A percentile compares a stretch with the other conserved stretches of the same genome.
Evolutionary conservation across 2,797 vertebrate species (phyloP).

Genomic region (Octomys mimax): DNA sequence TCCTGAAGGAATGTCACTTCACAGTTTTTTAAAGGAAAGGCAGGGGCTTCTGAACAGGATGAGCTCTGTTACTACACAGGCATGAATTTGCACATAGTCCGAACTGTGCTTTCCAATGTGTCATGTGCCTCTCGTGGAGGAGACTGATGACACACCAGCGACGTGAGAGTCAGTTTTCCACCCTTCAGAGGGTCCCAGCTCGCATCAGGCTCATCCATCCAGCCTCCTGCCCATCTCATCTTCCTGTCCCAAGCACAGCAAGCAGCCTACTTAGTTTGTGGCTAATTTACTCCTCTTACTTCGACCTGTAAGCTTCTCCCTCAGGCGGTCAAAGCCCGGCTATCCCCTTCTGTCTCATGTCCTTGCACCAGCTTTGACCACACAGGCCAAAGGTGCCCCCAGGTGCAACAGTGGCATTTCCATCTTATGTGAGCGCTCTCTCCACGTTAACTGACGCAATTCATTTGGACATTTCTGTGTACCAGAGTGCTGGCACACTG

Average conservation of each 20-base stretch:
- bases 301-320: background rate
- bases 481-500: background rate
- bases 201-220: background rate
- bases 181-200: background rate
- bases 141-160: background rate
- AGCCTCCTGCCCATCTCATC: background rate
- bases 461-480: background rate
- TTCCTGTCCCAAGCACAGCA: background rate
- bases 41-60: background rate
- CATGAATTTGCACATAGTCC: background rate
- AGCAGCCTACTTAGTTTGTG: background rate
- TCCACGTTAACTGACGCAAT: background rate
- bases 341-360: background rate
- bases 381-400: background rate
- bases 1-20: background rate
- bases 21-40: background rate
- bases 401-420: constrained; percentile 14
- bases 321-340: background rate
- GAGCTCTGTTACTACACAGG: background rate
- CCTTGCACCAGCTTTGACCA: background rate
- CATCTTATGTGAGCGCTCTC: background rate
- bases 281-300: too few relatives aligned
- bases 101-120: background rate
- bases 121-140: background rate
- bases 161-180: background rate